These are phyloP conservation scores for Pangasius djambal DNA, from an alignment of 2,797 vertebrate species.

Conservation along the genomic window DNA sequence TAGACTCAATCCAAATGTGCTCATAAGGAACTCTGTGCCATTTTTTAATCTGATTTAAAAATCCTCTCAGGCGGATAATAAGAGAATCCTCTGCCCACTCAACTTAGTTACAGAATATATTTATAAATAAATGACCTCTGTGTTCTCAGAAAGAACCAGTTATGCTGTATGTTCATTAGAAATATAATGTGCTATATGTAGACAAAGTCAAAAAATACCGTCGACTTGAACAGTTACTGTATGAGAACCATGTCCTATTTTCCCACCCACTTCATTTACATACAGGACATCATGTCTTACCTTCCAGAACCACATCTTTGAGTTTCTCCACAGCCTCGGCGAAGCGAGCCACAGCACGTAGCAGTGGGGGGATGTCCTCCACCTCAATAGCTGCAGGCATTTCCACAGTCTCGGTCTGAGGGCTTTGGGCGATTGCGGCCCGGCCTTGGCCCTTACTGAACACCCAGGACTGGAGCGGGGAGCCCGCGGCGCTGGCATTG, in stretches of 20 bases:
- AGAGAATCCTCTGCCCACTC: neutral
- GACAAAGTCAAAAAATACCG: neutral
- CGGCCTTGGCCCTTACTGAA: constrained; percentile 78
- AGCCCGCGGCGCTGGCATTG: constrained; percentile 88
- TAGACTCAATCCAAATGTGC: neutral
- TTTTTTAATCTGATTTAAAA: neutral
- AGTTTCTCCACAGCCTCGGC: constrained; percentile 93
- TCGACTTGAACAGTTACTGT: neutral
- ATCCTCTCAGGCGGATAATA: neutral
- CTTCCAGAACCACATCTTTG: constrained; percentile 88
- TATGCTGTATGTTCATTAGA: neutral
- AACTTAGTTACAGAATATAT: neutral
- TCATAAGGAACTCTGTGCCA: neutral
- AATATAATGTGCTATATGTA: neutral
- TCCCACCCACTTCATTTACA: neutral
- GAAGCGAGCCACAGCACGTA: constrained; percentile 86
- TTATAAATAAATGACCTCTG: neutral
- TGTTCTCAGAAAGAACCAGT: neutral
- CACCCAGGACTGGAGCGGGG: constrained; percentile 84
- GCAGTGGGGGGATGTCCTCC: constrained; percentile 90
- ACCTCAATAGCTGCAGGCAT: constrained; percentile 75
- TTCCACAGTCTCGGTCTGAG: constrained; percentile 72
- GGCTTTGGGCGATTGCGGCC: constrained; percentile 72
- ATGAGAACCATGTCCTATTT: neutral
- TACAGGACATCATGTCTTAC: constrained; percentile 70